A percentile compares a stretch with the other conserved stretches of the same genome.
phyloP scores from a whole-genome alignment of 2,888 invertebrate genomes.

The Fragum sueziense region DNA sequence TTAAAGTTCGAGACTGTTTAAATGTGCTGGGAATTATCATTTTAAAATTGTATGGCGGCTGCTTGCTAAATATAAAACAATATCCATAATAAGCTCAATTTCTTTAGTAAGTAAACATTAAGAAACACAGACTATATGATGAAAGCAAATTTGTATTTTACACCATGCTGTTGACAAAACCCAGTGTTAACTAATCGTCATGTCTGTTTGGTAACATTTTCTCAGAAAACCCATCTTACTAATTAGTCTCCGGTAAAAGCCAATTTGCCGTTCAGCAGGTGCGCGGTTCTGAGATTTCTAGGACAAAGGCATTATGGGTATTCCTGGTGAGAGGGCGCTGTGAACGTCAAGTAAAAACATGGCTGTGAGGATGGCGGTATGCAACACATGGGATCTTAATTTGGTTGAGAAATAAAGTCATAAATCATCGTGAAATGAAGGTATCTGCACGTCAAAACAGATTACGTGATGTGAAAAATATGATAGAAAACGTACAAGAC shows the following conservation, averaged over 20 bases:
- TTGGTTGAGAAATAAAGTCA: conserved; percentile 29
- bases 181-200: neutral
- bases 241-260: conserved; percentile 53
- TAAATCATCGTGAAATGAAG: conserved; percentile 53
- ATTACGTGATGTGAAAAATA: conserved; percentile 54
- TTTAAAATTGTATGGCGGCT: too few species aligned
- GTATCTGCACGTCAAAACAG: conserved; percentile 44
- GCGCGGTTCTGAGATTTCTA: conserved; percentile 54
- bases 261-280: conserved; percentile 55
- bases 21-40: too few species aligned
- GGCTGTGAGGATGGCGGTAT: conserved; percentile 35
- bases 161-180: conserved; percentile 6
- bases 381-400: conserved; percentile 53
- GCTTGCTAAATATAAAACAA: neutral
- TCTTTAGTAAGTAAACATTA: neutral
- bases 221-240: conserved; percentile 28
- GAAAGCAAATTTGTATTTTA: neutral
- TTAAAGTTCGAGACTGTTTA: too few species aligned
- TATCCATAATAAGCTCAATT: neutral
- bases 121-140: neutral
- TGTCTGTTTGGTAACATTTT: conserved; percentile 9
- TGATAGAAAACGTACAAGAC: conserved; percentile 27
- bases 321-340: conserved; percentile 39
- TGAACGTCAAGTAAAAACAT: conserved; percentile 51
- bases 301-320: conserved; percentile 59